Percentiles rank a stretch among this genome's conserved stretches.
Evolutionary conservation across 2,113 vertebrate genomes (phyloP).

Genomic region (Plestiodon gilberti): DNA sequence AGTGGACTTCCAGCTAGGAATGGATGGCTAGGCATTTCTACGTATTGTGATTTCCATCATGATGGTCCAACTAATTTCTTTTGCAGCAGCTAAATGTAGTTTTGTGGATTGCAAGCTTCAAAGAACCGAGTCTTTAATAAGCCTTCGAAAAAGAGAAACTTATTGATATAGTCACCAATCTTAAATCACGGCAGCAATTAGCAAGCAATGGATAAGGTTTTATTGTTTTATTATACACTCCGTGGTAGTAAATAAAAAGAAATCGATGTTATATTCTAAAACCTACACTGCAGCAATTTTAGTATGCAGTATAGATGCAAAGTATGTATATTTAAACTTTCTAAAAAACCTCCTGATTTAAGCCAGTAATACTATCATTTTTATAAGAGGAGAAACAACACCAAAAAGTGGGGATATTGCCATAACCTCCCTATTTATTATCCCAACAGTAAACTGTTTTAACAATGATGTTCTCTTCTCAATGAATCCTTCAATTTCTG

Average conservation of each 20-base stretch:
- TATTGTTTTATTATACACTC: conserved; percentile 5
- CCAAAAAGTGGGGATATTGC: too few relatives aligned
- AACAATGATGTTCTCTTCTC: neutral
- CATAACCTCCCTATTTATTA: too few relatives aligned
- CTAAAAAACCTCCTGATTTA: neutral
- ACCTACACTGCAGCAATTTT: neutral
- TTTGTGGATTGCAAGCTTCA: conserved; percentile 25
- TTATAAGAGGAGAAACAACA: too few relatives aligned
- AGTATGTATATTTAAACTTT: neutral
- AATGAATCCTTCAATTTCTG: neutral
- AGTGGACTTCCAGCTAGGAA: conserved; percentile 45
- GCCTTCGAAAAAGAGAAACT: conserved; percentile 20
- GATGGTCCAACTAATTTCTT: conserved; percentile 48
- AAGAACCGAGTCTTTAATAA: conserved; percentile 7
- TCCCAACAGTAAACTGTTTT: neutral
- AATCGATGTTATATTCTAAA: neutral
- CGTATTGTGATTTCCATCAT: conserved; percentile 30
- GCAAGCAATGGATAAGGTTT: conserved; percentile 6
- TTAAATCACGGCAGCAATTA: conserved; percentile 3
- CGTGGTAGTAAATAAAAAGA: neutral
- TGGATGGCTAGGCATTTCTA: conserved; percentile 15
- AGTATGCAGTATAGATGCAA: too few relatives aligned
- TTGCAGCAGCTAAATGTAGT: conserved; percentile 44
- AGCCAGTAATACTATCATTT: neutral
- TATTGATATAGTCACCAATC: neutral